Base-by-base conservation (phyloP, 2,888 invertebrate genomes). In the Acrocera orbiculus region DNA sequence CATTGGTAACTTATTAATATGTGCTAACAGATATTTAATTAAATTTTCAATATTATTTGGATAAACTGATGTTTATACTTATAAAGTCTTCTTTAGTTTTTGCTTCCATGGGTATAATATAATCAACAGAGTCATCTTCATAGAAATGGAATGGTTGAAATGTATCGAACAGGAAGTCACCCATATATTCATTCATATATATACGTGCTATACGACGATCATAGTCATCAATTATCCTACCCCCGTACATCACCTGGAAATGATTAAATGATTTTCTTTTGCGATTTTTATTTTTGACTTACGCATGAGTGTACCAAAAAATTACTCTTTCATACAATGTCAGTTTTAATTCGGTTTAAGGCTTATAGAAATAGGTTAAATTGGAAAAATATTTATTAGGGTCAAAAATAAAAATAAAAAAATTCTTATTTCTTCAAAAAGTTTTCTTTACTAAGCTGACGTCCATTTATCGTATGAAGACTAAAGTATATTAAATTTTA, bases 101-200 rank as follows among this genome's bases (percentile, higher is more conserved):
- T 2, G 49, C 51, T 40, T 70, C 68, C 0, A 64, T 64, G 10
- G 90, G 89, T 41, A 92, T 73, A 30, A 69, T 63, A 56, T 90
- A 92, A 52, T 85, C 79, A 3, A 79, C 77, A 9, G 61, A 54
- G 2, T 67, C 61, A 52, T 86, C 82, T 30, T 62, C 62, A 54
- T 80, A 89, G 63, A 92, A 90, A 57, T 86, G 83, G 63, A 87
- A 92, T 1, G 85, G 83, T 56, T 89, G 85, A 58, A 85, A 87
- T 35, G 73, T 73, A 54, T 90, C 87, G 55, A 92, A 89, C 31
- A 92, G 65, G 56, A 90, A 92, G 52, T 92, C 90, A 0, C 90
- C 92, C 69, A 92, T 76, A 53, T 90, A 92, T 58, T 92, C 90
- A 53, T 87, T 76, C 82, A 90, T 86, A 60, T 90, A 92, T 0